Conservation (phyloP, 2,113 vertebrate genomes). For the Condylura cristata region DNA sequence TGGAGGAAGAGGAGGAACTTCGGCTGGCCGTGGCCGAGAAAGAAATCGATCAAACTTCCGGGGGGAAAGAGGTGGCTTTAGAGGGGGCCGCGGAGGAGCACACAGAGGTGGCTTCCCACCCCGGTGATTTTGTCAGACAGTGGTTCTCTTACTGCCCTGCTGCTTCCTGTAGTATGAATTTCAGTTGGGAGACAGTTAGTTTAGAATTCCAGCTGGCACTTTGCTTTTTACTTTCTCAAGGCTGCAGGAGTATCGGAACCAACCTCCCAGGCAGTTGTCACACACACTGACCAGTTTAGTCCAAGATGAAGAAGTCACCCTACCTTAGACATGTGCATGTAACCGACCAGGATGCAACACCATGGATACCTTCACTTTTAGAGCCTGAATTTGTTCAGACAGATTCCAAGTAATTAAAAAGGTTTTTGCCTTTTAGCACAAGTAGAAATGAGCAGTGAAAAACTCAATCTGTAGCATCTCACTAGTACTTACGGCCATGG, state of each 20-base stretch:
- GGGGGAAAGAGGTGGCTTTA: constrained; percentile 95
- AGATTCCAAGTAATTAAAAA: neutral
- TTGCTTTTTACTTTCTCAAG: constrained; percentile 13
- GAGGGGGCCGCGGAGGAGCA: constrained; percentile 92
- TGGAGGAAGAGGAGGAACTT: constrained; percentile 92
- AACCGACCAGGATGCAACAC: neutral
- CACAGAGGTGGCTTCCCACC: constrained; percentile 95
- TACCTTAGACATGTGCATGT: neutral
- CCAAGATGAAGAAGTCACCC: neutral
- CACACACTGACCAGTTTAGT: neutral
- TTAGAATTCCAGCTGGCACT: neutral
- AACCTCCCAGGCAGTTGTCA: neutral
- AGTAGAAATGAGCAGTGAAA: neutral
- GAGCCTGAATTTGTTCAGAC: neutral
- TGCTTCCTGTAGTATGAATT: neutral
- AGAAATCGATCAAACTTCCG: constrained; percentile 96
- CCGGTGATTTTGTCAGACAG: constrained; percentile 82
- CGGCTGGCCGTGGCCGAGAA: constrained; percentile 92
- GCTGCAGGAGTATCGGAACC: neutral
- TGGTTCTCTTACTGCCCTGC: neutral
- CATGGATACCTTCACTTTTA: neutral
- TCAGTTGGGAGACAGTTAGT: neutral
- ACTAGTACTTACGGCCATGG: neutral
- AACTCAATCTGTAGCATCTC: neutral
- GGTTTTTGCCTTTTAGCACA: neutral